Conservation (phyloP, 2,797 vertebrate species). For the Phalloptychus januarius region DNA sequence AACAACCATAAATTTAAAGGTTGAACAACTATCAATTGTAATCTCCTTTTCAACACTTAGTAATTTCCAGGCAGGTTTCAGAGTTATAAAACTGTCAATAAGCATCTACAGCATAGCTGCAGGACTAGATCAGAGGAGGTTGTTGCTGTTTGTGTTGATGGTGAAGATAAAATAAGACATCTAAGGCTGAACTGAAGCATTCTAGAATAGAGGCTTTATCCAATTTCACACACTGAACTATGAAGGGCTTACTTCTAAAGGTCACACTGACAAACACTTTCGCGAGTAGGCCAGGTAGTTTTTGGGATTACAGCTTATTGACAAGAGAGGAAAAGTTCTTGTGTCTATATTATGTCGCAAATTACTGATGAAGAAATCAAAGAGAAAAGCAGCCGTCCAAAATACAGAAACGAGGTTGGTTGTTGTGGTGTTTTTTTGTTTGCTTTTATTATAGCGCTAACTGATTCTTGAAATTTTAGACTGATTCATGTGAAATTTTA, state of each 20-base stretch:
- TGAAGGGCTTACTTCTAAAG: neutral
- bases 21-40: neutral
- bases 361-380: neutral
- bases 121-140: neutral
- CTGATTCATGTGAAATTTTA: neutral
- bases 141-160: neutral
- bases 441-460: neutral
- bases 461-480: neutral
- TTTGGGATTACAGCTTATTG: neutral
- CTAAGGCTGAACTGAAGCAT: neutral
- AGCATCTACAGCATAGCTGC: neutral
- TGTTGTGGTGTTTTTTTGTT: neutral
- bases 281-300: neutral
- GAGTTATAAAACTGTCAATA: constrained; percentile 1
- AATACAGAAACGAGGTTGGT: neutral
- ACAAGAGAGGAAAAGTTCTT: neutral
- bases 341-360: neutral
- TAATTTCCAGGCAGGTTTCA: neutral
- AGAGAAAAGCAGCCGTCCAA: neutral
- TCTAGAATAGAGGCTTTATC: neutral
- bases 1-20: neutral
- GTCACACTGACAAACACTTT: neutral
- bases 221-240: neutral
- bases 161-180: neutral
- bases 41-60: neutral